A percentile compares a stretch with the other conserved stretches of the same genome.
phyloP scores from a whole-genome alignment of 2,888 invertebrate species.

The Drosophila austrosaltans region DNA sequence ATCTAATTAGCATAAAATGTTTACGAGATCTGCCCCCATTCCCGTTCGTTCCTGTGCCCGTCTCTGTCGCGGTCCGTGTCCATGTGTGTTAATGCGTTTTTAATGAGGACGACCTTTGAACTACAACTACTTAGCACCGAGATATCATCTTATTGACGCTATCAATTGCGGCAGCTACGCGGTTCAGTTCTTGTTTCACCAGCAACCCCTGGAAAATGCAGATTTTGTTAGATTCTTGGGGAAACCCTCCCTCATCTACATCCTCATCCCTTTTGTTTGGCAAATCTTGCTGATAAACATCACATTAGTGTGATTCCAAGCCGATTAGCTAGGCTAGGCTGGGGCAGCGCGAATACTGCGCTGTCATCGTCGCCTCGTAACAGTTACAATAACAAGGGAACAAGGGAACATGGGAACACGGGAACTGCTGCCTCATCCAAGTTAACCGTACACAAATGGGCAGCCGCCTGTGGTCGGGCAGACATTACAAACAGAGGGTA shows the following conservation, averaged over 20 bases:
- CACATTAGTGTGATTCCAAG: slow-evolving; percentile 72
- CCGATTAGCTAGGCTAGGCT: slow-evolving; percentile 56
- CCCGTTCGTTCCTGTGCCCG: not conserved
- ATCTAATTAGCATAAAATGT: slow-evolving; percentile 23
- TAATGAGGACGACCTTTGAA: slow-evolving; percentile 49
- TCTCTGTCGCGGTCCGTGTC: slow-evolving; percentile 6
- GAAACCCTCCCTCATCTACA: slow-evolving; percentile 39
- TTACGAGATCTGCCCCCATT: not conserved
- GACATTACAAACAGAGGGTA: not conserved
- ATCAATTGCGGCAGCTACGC: slow-evolving; percentile 39
- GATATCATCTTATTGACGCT: slow-evolving; percentile 42
- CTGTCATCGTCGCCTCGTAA: slow-evolving; percentile 42
- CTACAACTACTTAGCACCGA: slow-evolving; percentile 40
- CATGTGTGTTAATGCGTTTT: slow-evolving; percentile 53
- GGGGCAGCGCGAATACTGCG: slow-evolving; percentile 40
- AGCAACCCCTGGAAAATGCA: slow-evolving; percentile 53
- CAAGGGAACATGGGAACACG: not conserved
- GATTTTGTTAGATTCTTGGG: slow-evolving; percentile 53
- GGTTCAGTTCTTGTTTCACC: slow-evolving; percentile 31
- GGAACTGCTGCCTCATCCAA: slow-evolving; percentile 46
- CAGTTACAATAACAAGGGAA: not conserved
- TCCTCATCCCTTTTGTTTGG: slow-evolving; percentile 25
- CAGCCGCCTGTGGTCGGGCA: not conserved
- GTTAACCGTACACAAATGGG: not conserved
- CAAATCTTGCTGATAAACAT: slow-evolving; percentile 60